A percentile compares a stretch with the other conserved stretches of the same genome.
Evolutionary conservation across 2,888 invertebrate species (phyloP).

Genomic region (Watsonalla cultraria): DNA sequence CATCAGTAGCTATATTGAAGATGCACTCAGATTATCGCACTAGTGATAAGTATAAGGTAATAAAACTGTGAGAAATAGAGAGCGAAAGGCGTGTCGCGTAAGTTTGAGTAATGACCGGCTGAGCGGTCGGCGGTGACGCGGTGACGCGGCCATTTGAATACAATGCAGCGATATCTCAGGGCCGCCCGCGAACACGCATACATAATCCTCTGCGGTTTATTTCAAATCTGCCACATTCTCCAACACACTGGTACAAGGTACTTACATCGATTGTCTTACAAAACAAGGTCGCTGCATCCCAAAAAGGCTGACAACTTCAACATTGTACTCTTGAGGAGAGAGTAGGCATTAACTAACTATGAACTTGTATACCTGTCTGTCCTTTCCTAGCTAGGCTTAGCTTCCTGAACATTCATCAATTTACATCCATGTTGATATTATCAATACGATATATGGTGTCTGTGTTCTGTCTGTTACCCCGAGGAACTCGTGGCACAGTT

Average conservation of each 20-base stretch:
- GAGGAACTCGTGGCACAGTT: no score
- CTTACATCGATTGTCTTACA: not conserved
- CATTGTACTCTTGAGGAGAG: not conserved
- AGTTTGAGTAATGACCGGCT: slow-evolving; percentile 51
- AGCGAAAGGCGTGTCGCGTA: slow-evolving; percentile 37
- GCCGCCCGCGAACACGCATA: slow-evolving; percentile 65
- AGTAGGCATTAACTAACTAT: no score
- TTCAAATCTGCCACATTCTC: slow-evolving; percentile 63
- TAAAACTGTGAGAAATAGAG: not conserved
- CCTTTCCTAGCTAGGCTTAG: no score
- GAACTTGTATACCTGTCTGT: no score
- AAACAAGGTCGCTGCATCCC: not conserved
- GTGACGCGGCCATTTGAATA: slow-evolving; percentile 72
- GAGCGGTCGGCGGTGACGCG: slow-evolving; percentile 34
- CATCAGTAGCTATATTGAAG: not conserved
- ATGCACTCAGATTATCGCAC: no score
- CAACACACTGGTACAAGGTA: not conserved
- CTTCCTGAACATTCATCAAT: no score
- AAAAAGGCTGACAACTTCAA: not conserved
- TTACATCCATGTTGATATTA: no score
- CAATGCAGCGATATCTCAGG: slow-evolving; percentile 73
- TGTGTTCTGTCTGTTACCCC: no score
- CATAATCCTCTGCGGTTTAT: slow-evolving; percentile 61
- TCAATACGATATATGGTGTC: no score
- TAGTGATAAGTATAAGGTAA: not conserved